Base-by-base conservation (phyloP, 2,888 invertebrate species). In the Mythimna vitellina region DNA sequence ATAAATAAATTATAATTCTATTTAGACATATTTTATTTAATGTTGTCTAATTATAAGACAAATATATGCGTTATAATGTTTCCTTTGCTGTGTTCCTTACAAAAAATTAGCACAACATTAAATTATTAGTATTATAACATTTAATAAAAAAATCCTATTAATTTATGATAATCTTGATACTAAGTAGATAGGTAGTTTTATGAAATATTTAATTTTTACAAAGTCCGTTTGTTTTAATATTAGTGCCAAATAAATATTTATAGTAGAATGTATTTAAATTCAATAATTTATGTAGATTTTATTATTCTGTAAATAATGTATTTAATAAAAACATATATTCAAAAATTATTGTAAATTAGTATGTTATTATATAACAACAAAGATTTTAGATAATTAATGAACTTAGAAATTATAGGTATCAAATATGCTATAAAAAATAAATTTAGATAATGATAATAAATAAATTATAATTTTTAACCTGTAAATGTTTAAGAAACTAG, bases 221-320 rank as follows among this genome's bases (percentile, higher is more conserved):
- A 79, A 78, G 77, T 83, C 82, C 81, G 81, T 86, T 85, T 81
- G 68, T 81, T 79, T 84, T 70, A 72, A 72, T 75, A 70, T 80
- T 89, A 89, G 91, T 90, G 90, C 90, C 90, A 90, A 90, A 81
- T 78, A 83, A 88, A 81, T 86, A 81, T 76, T 81, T 81, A 85
- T 76, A 79, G 78, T 88, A 86, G 87, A 76, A 56, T 73, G 70
- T 81, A 85, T 87, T 75, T 78, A 81, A 83, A 83, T 85, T 83
- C 77, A 86, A 80, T 86, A 76, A 74, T 80, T 77, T 80, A 78
- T 71, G 57, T 86, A 86, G 75, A 69, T 64, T 69, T 76, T 64
- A 78, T 56, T 57, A 65, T 65, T 73, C 63, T 86, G 85, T 85
- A 86, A 80, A 86, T 84, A 86, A 67, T 76, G 64, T 77, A 64